Evolutionary conservation across 2,797 vertebrate species (phyloP).

Genomic region (Choloepus didactylus): DNA sequence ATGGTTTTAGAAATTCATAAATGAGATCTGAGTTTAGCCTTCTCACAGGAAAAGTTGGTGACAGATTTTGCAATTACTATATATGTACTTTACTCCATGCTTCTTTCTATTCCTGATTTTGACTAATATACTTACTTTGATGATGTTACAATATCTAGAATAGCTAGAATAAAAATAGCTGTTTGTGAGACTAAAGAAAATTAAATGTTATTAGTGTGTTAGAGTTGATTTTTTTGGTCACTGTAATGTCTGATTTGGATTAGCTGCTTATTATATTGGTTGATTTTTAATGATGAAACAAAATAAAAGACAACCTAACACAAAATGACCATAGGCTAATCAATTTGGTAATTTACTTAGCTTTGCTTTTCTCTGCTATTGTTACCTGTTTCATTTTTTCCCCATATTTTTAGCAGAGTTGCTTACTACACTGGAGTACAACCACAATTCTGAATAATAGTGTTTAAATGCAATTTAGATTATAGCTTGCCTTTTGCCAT

Average conservation of each 20-base stretch:
- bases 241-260: constrained; percentile 35
- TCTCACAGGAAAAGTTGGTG: neutral
- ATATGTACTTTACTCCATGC: neutral
- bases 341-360: neutral
- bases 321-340: constrained; percentile 12
- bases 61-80: neutral
- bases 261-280: constrained; percentile 6
- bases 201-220: neutral
- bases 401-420: constrained; percentile 47
- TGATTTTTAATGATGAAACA: constrained; percentile 48
- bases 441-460: constrained; percentile 23
- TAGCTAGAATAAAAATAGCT: constrained; percentile 32
- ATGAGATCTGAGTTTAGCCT: neutral
- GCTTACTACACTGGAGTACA: neutral
- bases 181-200: constrained; percentile 54
- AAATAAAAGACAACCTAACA: neutral
- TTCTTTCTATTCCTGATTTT: neutral
- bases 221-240: constrained; percentile 5
- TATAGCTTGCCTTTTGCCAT: constrained; percentile 84
- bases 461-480: constrained; percentile 58
- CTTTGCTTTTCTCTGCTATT: constrained; percentile 6
- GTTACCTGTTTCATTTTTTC: neutral
- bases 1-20: neutral
- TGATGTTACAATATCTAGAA: neutral
- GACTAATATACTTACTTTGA: neutral